phyloP scores from a whole-genome alignment of 2,888 invertebrate species.

The Cylindroiulus punctatus region DNA sequence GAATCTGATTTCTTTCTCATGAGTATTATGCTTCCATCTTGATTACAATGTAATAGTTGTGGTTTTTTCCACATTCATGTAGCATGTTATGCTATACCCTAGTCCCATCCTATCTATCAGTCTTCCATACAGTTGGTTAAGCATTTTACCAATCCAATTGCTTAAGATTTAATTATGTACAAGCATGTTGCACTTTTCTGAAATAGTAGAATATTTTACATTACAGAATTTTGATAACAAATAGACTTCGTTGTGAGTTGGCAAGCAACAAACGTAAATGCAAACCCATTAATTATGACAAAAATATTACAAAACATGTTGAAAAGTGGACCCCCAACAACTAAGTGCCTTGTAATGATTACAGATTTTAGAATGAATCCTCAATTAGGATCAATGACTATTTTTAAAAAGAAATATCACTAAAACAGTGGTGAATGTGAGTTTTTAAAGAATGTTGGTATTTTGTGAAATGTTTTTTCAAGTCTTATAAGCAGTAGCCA shows the following conservation, averaged over 20 bases:
- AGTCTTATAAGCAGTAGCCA: too few relatives aligned
- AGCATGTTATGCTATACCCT: background rate
- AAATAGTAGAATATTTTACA: background rate
- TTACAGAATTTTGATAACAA: background rate
- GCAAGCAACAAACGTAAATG: background rate
- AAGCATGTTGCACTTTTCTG: background rate
- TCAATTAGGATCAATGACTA: background rate
- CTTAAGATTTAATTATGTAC: background rate
- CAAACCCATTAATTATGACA: too few relatives aligned
- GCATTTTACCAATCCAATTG: background rate
- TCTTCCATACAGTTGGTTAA: background rate
- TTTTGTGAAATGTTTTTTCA: too few relatives aligned
- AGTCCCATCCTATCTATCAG: conserved; percentile 3
- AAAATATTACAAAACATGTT: background rate
- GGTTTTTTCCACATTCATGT: background rate
- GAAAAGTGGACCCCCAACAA: background rate
- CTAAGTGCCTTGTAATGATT: background rate
- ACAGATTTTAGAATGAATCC: background rate
- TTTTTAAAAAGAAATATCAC: background rate
- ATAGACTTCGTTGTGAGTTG: background rate
- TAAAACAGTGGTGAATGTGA: too few relatives aligned
- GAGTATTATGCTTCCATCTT: too few relatives aligned
- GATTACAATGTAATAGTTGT: too few relatives aligned
- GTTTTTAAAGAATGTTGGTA: too few relatives aligned
- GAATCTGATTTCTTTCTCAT: background rate